These are phyloP conservation scores for Probosciger aterrimus DNA, from an alignment of 2,113 vertebrate genomes.

Conservation along the genomic window DNA sequence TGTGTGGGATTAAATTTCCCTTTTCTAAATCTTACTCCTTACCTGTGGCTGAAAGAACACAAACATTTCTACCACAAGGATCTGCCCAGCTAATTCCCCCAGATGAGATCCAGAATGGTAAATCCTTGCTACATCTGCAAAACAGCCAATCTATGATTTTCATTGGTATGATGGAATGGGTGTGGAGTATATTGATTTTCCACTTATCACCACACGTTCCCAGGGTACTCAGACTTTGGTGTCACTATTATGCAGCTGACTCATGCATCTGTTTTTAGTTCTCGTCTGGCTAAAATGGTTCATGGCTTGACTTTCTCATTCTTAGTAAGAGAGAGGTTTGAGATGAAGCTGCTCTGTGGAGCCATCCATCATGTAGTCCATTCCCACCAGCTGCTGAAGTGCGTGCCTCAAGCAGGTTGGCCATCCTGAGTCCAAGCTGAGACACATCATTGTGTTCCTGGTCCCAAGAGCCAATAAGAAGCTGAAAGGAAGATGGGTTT, in stretches of 20 bases:
- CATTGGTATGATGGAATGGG: not conserved
- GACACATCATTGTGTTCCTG: not conserved
- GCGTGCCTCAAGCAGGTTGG: rapidly evolving
- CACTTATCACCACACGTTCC: not conserved
- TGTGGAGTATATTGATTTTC: not conserved
- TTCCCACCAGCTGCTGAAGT: not conserved
- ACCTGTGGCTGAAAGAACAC: not conserved
- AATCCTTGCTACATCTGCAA: not conserved
- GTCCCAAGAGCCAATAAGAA: not conserved
- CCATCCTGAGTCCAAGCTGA: not conserved
- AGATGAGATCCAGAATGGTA: not conserved
- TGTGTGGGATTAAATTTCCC: not conserved
- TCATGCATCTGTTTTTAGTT: not conserved
- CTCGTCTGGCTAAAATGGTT: not conserved
- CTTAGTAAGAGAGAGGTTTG: not conserved
- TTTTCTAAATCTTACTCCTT: not conserved
- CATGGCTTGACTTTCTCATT: not conserved
- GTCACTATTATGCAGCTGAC: not conserved
- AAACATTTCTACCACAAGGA: not conserved
- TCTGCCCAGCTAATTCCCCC: not conserved
- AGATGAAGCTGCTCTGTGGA: not conserved
- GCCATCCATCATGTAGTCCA: not conserved
- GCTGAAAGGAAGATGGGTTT: not conserved
- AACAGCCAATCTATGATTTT: not conserved
- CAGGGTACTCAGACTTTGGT: not conserved